Evolutionary conservation across 2,888 invertebrate species (phyloP).

Genomic region (Baronia brevicornis): DNA sequence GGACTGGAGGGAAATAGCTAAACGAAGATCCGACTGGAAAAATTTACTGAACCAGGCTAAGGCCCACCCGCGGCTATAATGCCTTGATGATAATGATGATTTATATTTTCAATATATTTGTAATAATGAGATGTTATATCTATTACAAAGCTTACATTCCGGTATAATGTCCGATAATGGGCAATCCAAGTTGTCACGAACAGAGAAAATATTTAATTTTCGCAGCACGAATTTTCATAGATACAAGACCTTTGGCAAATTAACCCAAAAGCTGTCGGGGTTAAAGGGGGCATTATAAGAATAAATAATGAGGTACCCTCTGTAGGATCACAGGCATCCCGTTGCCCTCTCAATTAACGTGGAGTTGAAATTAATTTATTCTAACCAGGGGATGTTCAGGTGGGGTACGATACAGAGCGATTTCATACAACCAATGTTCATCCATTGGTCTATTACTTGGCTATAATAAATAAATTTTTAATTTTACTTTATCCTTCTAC

Average conservation of each 20-base stretch:
- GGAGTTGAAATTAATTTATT: slow-evolving; percentile 59
- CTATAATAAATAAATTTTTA: background rate
- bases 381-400: slow-evolving; percentile 35
- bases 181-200: slow-evolving; percentile 12
- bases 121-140: no score
- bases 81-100: no score
- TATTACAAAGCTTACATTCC: no score
- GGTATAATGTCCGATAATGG: slow-evolving; percentile 10
- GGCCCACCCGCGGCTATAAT: no score
- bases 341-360: slow-evolving; percentile 51
- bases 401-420: slow-evolving; percentile 15
- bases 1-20: no score
- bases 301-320: slow-evolving; percentile 51
- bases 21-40: no score
- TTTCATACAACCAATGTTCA: background rate
- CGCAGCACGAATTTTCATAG: slow-evolving; percentile 42
- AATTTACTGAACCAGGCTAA: no score
- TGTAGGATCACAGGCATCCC: slow-evolving; percentile 40
- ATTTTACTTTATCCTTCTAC: background rate
- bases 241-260: slow-evolving; percentile 45
- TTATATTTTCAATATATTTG: no score
- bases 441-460: background rate
- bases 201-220: slow-evolving; percentile 30
- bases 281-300: slow-evolving; percentile 52
- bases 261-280: slow-evolving; percentile 45